Evolutionary conservation across 2,888 invertebrate species (phyloP), one percentile per base, ranked within the genome.

Genomic region (Drosophila diplacantha): DNA sequence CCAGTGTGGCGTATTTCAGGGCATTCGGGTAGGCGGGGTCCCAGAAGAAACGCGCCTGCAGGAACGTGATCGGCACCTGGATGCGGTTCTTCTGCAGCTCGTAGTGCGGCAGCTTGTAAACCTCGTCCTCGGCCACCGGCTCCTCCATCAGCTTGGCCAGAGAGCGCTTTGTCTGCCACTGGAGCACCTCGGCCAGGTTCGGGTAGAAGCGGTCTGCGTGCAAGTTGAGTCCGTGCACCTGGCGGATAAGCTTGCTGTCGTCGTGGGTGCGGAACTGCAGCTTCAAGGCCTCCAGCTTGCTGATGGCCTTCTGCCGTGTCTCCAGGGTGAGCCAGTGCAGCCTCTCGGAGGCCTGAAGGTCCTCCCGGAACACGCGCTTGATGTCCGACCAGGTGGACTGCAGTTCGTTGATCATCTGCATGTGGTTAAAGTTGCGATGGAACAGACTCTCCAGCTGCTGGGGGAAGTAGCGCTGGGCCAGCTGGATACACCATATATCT

Each of bases 31-130:
- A 87, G 20, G 77, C 73, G 3, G 80, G 69, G 62, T 87, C 87
- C 79, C 85, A 87, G 49, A 87, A 83, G 71, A 87, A 85, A 3
- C 86, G 84, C 1, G 85, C 76, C 53, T 87, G 86, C 20, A 87
- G 55, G 16, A 87, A 83, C 0, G 83, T 85, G 34, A 85, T 72
- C 0, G 87, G 85, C 26, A 87, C 80, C 29, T 75, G 72, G 37
- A 87, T 81, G 56, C 79, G 81, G 57, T 87, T 87, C 14, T 65
- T 75, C 24, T 70, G 79, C 24, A 76, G 55, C 3, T 79, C 76
- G 41, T 85, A 87, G 56, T 83, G 83, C 0, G 84, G 85, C 46
- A 85, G 67, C 41, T 75, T 76, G 35, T 85, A 69, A 5, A 82
- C 74, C 4, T 63, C 18, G n/a, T 79, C 78, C 3, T 59, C 57